A percentile compares a stretch with the other conserved stretches of the same genome.
Evolutionary conservation across 2,888 invertebrate species (phyloP).

Genomic region (Drosophila seclusa): DNA sequence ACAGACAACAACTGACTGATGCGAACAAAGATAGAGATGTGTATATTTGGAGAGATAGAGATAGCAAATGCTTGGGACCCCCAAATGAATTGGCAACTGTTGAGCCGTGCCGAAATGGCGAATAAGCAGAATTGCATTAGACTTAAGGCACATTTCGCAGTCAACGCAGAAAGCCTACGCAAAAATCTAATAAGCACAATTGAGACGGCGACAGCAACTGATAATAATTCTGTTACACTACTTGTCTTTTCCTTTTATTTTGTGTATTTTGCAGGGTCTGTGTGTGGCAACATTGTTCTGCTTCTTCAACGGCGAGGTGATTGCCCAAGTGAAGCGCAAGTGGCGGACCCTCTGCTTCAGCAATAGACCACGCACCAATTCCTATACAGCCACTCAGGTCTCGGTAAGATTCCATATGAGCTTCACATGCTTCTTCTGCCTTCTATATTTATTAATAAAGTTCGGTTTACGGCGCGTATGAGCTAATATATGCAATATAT

Average conservation of each 20-base stretch:
- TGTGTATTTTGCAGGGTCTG: slow-evolving; percentile 89
- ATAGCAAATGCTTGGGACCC: background rate
- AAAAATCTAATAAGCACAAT: slow-evolving; percentile 44
- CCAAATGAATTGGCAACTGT: slow-evolving; percentile 56
- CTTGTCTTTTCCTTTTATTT: background rate
- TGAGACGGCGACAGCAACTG: slow-evolving; percentile 18
- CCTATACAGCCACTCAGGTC: slow-evolving; percentile 94
- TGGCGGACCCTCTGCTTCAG: slow-evolving; percentile 90
- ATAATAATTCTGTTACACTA: slow-evolving; percentile 13
- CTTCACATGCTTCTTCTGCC: slow-evolving; percentile 68
- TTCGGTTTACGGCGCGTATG: slow-evolving; percentile 65
- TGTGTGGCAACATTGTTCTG: slow-evolving; percentile 96
- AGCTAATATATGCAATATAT: slow-evolving; percentile 46
- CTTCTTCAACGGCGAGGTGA: slow-evolving; percentile 98
- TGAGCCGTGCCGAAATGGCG: slow-evolving; percentile 54
- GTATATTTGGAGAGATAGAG: background rate
- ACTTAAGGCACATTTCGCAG: slow-evolving; percentile 21
- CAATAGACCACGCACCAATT: slow-evolving; percentile 91
- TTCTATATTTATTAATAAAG: slow-evolving; percentile 11
- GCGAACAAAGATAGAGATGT: slow-evolving; percentile 3
- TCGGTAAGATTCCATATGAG: slow-evolving; percentile 89
- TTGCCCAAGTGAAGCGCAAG: slow-evolving; percentile 92
- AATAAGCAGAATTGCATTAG: slow-evolving; percentile 62
- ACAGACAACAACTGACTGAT: slow-evolving; percentile 19
- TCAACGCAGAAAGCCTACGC: background rate